A percentile compares a stretch with the other conserved stretches of the same genome.
Conservation (phyloP, 2,113 vertebrate species). For the mouse (Mus musculus) region DNA sequence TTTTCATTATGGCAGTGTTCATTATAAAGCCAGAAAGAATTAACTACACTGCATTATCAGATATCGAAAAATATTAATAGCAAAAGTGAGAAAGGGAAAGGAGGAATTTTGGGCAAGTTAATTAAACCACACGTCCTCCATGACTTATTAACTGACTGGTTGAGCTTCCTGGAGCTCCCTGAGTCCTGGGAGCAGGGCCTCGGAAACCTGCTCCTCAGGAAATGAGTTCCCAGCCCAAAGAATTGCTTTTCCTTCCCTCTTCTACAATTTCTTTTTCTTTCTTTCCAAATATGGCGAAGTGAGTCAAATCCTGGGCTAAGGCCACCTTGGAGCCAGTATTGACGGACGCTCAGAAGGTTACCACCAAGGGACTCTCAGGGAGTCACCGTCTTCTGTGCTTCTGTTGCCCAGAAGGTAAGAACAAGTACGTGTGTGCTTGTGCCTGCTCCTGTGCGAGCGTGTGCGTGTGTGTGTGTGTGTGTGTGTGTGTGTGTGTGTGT, state of each 20-base stretch:
- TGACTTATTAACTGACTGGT: constrained; percentile 83
- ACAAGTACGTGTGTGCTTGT: no score
- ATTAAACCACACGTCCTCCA: constrained; percentile 83
- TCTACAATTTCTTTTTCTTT: constrained; percentile 16
- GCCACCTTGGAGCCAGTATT: background rate
- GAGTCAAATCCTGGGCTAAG: background rate
- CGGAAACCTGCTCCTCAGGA: background rate
- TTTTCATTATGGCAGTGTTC: constrained; percentile 83
- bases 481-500: no score
- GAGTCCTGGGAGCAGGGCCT: background rate
- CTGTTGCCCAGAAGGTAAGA: background rate
- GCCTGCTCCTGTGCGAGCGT: background rate
- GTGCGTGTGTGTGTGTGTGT: no score
- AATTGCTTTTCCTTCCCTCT: constrained; percentile 18
- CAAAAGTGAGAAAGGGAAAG: constrained; percentile 83
- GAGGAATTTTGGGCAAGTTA: constrained; percentile 85
- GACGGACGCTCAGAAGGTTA: background rate
- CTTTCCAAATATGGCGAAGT: constrained; percentile 43
- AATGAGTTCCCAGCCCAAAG: constrained; percentile 62
- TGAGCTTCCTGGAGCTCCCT: constrained; percentile 68
- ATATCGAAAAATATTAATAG: constrained; percentile 87
- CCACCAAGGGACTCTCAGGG: background rate
- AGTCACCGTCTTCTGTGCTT: background rate
- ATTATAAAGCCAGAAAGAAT: constrained; percentile 88
- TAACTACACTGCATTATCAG: constrained; percentile 86